A percentile compares a stretch with the other conserved stretches of the same genome.
Evolutionary conservation across 2,888 invertebrate genomes (phyloP).

Genomic region (Notodonta dromedarius): DNA sequence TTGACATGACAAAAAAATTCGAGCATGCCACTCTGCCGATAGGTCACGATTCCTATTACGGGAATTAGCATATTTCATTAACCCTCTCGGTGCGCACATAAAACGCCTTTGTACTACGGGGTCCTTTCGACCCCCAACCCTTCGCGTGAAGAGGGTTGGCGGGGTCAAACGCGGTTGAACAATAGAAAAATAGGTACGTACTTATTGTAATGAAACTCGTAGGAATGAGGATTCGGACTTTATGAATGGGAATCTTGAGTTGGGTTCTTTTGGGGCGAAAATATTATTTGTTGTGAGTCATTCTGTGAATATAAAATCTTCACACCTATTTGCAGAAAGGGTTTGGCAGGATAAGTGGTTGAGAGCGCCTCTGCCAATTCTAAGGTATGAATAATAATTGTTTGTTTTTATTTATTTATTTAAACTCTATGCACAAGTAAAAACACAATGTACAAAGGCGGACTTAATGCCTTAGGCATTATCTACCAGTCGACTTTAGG

Average conservation of each 20-base stretch:
- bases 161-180: conserved; percentile 18
- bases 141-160: conserved; percentile 18
- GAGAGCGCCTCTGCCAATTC: too few species aligned
- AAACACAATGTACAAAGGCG: too few species aligned
- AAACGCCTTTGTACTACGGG: conserved; percentile 39
- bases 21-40: conserved; percentile 33
- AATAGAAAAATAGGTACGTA: conserved; percentile 20
- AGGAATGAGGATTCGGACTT: conserved; percentile 25
- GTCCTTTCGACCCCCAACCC: conserved; percentile 19
- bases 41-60: conserved; percentile 51
- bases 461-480: too few species aligned
- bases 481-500: too few species aligned
- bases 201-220: conserved; percentile 38
- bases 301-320: neutral
- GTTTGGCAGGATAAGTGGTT: too few species aligned
- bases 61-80: conserved; percentile 55
- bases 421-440: too few species aligned
- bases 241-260: conserved; percentile 15
- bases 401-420: too few species aligned
- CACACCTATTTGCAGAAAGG: too few species aligned
- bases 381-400: too few species aligned
- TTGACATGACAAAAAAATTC: conserved; percentile 11
- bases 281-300: conserved; percentile 1
- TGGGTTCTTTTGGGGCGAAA: conserved; percentile 2
- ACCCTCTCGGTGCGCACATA: conserved; percentile 39